These are phyloP conservation scores for Lepidocolaptes lacrymiger DNA, from an alignment of 2,797 vertebrate genomes.

Conservation along the genomic window DNA sequence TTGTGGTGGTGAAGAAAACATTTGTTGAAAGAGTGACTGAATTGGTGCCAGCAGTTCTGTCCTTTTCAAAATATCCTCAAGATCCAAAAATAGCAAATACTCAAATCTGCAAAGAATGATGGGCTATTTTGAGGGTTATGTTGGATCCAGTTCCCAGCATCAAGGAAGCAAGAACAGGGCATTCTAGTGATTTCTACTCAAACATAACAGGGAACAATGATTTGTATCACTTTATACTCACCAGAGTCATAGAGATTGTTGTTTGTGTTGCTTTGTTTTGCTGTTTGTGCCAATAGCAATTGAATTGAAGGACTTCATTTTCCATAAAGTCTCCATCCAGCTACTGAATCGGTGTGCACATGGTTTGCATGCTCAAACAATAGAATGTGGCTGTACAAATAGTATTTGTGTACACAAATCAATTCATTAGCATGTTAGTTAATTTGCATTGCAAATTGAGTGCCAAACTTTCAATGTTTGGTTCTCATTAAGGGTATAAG, in stretches of 20 bases:
- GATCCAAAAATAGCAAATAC: conserved; percentile 44
- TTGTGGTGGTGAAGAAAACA: background rate
- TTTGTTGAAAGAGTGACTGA: conserved; percentile 15
- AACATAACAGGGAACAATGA: conserved; percentile 2
- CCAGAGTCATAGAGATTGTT: background rate
- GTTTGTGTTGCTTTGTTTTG: conserved; percentile 45
- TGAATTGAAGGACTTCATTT: conserved; percentile 56
- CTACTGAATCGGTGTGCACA: conserved; percentile 12
- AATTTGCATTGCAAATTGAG: conserved; percentile 36
- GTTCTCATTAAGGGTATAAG: background rate
- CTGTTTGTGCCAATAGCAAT: conserved; percentile 37
- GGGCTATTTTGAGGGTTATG: conserved; percentile 37
- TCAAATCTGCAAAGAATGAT: conserved; percentile 44
- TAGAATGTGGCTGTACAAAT: conserved; percentile 13
- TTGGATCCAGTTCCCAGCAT: conserved; percentile 33
- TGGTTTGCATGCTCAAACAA: conserved; percentile 32
- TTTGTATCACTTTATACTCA: conserved; percentile 24
- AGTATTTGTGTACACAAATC: conserved; percentile 41
- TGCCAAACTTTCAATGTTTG: conserved; percentile 2
- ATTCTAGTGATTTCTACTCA: background rate
- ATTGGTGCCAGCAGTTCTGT: background rate
- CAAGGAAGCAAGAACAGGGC: background rate
- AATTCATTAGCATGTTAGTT: conserved; percentile 6
- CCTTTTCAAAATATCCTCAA: conserved; percentile 33
- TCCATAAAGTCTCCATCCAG: conserved; percentile 33